These are phyloP conservation scores for Halocynthia aurantium DNA, from an alignment of 23 tunicate species.

Conservation along the genomic window DNA sequence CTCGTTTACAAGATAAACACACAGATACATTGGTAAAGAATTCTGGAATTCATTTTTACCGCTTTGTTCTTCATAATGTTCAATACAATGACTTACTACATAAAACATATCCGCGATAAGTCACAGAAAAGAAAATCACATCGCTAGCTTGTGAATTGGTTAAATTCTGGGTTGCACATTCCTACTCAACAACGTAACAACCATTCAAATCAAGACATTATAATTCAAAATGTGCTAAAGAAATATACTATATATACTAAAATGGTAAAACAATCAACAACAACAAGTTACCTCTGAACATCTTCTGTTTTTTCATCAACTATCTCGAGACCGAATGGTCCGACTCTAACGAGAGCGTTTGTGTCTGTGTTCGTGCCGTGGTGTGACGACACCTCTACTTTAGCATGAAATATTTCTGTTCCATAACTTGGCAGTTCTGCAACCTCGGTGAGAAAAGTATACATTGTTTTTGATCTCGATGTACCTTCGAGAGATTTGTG, in stretches of 20 bases:
- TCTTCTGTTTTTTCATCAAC: constrained; percentile 41
- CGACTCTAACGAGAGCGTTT: constrained; percentile 35
- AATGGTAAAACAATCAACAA: not conserved
- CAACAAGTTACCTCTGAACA: constrained; percentile 19
- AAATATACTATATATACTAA: not conserved
- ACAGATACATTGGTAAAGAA: no score
- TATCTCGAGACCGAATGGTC: constrained; percentile 55
- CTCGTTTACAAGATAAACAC: no score
- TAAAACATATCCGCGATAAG: no score
- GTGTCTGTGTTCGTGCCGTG: not conserved
- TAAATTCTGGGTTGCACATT: not conserved
- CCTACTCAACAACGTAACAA: not conserved
- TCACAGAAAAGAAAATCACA: no score
- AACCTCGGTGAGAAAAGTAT: constrained; percentile 29
- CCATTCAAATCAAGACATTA: not conserved
- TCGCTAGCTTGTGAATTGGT: no score
- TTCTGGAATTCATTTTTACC: not conserved
- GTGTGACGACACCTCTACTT: constrained; percentile 20
- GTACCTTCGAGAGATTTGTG: constrained; percentile 22
- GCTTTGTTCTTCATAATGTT: not conserved
- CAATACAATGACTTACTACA: no score
- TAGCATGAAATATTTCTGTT: constrained; percentile 29
- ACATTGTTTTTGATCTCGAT: constrained; percentile 24
- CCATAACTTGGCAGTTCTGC: constrained; percentile 46
- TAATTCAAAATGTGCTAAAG: not conserved